Evolutionary conservation across 2,113 vertebrate species (phyloP), one percentile per base, ranked within the genome.

Genomic region (Ictalurus punctatus): DNA sequence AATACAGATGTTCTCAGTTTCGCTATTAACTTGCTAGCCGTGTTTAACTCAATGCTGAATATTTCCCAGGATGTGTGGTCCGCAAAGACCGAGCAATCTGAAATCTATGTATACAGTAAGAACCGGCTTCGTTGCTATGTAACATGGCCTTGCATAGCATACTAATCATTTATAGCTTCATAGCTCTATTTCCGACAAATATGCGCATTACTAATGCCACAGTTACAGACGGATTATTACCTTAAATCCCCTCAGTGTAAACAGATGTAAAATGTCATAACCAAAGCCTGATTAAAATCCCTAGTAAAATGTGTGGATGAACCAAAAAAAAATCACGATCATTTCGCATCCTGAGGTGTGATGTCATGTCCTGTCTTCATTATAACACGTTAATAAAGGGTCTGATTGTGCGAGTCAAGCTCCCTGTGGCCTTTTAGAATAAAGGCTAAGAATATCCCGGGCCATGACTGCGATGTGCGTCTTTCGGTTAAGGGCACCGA

Each of bases 291-390:
- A 67, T n/a, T n/a, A 69, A 69, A 37, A 34, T 7, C 30, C 30
- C n/a, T 34, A n/a, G 17, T n/a, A n/a, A 67, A n/a, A n/a, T 69
- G 16, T 37, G 17, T 14, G n/a, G n/a, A 69, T 34, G n/a, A 69
- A 73, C 27, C 23, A 25, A 2, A 76, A 76, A 23, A 23, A 9
- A 13, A 44, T 44, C 37, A 25, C 40, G 40, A 76, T 21, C 21
- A 3, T 40, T 37, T 34, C 69, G 27, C 52, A 44, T 86, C 69
- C 9, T 40, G 30, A 40, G 25, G 52, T 37, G 4, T 44, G 54
- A 40, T 40, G 54, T 74, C 54, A 21, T 44, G 25, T 86, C 48
- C 76, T 76, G 25, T 78, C 54, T 63, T 86, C 73, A 86, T 79
- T 69, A 52, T 30, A 27, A 25, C 8, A 30, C 34, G 79, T 59